These are phyloP conservation scores for Chydorus sphaericus DNA, from an alignment of 2,888 invertebrate species.

Conservation along the genomic window DNA sequence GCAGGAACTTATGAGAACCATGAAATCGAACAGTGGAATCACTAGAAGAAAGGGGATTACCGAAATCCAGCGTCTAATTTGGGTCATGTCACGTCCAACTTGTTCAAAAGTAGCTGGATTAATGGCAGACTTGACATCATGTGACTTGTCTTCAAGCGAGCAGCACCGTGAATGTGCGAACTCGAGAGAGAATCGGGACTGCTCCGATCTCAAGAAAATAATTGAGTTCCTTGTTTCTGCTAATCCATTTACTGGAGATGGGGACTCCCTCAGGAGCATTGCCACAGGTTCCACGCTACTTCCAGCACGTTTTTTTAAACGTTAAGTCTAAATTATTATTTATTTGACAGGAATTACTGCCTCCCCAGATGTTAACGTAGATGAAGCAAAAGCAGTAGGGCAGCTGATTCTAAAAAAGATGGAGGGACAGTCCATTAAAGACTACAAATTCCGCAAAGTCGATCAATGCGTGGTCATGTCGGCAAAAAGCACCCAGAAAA, in stretches of 20 bases:
- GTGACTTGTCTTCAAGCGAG: background rate
- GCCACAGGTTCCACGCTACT: too few relatives aligned
- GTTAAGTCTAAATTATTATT: too few relatives aligned
- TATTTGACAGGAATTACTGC: background rate
- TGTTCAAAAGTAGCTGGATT: background rate
- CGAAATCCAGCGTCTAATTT: background rate
- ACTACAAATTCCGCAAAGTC: background rate
- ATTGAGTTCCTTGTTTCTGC: background rate
- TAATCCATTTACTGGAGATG: background rate
- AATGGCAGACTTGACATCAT: background rate
- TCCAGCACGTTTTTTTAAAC: too few relatives aligned
- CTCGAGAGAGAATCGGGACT: background rate
- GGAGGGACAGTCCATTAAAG: background rate
- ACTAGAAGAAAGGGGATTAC: constrained; percentile 6
- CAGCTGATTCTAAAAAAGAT: background rate
- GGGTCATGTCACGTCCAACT: background rate
- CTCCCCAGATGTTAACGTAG: background rate
- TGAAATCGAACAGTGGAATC: constrained; percentile 4
- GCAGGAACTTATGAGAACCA: background rate
- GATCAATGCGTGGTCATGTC: background rate
- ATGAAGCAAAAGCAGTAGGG: background rate
- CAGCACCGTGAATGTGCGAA: background rate
- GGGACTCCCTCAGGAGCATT: background rate
- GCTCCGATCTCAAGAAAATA: background rate
- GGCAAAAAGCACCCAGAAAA: background rate